Percentiles rank a stretch among this genome's conserved stretches.
phyloP scores from a whole-genome alignment of 2,797 vertebrate species.

The Coregonus suidteri region DNA sequence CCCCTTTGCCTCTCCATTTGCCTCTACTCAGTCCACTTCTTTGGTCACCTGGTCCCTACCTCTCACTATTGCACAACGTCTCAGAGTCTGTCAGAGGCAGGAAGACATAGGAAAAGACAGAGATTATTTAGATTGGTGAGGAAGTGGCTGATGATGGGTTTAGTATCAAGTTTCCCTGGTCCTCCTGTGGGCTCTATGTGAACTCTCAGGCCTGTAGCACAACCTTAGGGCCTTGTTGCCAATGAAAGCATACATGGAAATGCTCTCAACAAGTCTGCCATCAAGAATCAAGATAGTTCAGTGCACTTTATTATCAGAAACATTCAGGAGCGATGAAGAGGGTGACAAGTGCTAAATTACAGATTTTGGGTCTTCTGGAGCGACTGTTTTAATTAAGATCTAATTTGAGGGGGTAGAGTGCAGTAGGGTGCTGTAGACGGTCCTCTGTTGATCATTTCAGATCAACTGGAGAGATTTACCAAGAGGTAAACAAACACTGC shows the following conservation, averaged over 20 bases:
- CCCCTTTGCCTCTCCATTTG: not conserved
- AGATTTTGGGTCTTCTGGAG: constrained; percentile 67
- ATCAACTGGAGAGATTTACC: constrained; percentile 58
- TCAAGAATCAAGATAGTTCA: not conserved
- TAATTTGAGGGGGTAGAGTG: constrained; percentile 69
- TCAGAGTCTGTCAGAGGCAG: too few species aligned
- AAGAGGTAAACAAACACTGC: constrained; percentile 66
- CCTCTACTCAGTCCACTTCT: not conserved
- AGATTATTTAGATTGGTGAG: too few species aligned
- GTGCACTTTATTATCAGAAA: not conserved
- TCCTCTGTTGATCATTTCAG: constrained; percentile 15
- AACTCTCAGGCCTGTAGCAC: not conserved
- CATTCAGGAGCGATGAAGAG: constrained; percentile 46
- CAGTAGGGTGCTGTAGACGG: constrained; percentile 32
- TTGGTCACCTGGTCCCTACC: constrained; percentile 18
- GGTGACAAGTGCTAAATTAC: constrained; percentile 51
- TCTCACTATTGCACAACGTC: constrained; percentile 13
- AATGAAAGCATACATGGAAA: too few species aligned
- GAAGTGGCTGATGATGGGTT: too few species aligned
- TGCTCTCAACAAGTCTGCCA: not conserved
- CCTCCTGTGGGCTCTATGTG: not conserved
- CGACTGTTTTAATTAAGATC: constrained; percentile 72
- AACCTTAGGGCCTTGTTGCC: too few species aligned
- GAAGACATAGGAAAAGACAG: too few species aligned
- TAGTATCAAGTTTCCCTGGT: not conserved